Evolutionary conservation across 64 coral and sea anemone genomes (phyloP), one percentile per base, ranked within the genome.

Genomic region (Trachythela sp.): DNA sequence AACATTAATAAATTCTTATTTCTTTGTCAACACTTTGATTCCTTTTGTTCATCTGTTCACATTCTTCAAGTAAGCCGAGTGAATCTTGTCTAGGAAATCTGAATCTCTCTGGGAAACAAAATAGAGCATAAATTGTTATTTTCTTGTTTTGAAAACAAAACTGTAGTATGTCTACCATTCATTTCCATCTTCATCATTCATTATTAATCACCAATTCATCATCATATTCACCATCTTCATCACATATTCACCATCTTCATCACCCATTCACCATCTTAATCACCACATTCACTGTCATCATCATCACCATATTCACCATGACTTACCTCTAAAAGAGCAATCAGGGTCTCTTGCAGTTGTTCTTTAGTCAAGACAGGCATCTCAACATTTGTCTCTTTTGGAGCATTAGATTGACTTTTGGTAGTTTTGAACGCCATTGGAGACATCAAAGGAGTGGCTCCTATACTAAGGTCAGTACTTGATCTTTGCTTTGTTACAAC

Each of bases 11-110:
- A 45, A 45, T 11, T 45, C 42, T 11, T 11, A 6, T 45, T 64
- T 26, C 56, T 27, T 64, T 64, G 56, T 26, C 22, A 45, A 45
- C 11, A 17, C 32, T 80, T 36, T 20, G 9, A 9, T 18, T 80
- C 37, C 75, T 15, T 30, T 80, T 36, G 13, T 80, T 80, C 30
- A 80, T 35, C 75, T 39, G 37, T 35, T 85, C 29, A 88, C 24
- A 31, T 89, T 94, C 33, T 94, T 91, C 76, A 94, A 77, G 80
- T 94, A 94, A 40, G 93, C 86, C 48, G 90, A 85, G 42, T 94
- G 93, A 22, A 94, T 83, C 87, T 94, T 94, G 13, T 38, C 50
- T 0, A 94, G 75, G 72, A 94, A 94, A 68, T 94, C 89, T 15
- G 88, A 70, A 49, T 94, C 93, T 91, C 90, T 94, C 93, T 94